Percentiles rank a stretch among this genome's conserved stretches.
These are phyloP conservation scores for Aurelia aurita DNA, from an alignment of 30 jellyfish, hydroid and myxozoan genomes.

Conservation along the genomic window DNA sequence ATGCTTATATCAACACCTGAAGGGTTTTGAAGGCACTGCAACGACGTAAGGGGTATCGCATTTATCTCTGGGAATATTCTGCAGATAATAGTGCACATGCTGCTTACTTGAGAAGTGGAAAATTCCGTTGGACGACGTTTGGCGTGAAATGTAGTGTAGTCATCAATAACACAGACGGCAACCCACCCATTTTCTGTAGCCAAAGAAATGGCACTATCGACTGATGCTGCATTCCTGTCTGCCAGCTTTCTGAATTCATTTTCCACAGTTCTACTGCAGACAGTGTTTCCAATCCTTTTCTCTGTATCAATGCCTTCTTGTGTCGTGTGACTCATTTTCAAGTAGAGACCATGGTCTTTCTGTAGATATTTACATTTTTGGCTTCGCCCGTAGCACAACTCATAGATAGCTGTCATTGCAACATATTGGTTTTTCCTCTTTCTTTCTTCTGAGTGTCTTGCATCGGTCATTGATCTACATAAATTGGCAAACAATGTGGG, in stretches of 20 bases:
- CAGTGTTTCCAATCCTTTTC: slow-evolving; percentile 26
- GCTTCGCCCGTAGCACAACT: not conserved
- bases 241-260: slow-evolving; percentile 27
- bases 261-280: slow-evolving; percentile 46
- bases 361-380: slow-evolving; percentile 12
- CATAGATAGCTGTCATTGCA: not conserved
- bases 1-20: not conserved
- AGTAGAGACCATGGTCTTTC: slow-evolving; percentile 17
- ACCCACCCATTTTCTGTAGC: slow-evolving; percentile 26
- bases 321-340: slow-evolving; percentile 38
- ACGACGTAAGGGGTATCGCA: not conserved
- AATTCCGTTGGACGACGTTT: not conserved
- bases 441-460: too few species aligned
- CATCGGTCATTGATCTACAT: not conserved
- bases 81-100: not conserved
- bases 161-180: slow-evolving; percentile 23
- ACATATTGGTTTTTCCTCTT: too few species aligned
- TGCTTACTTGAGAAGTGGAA: not conserved
- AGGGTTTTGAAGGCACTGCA: not conserved
- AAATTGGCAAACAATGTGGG: not conserved
- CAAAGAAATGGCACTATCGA: slow-evolving; percentile 20
- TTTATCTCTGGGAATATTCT: not conserved
- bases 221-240: slow-evolving; percentile 17
- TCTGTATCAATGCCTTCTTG: too few species aligned
- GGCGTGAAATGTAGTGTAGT: slow-evolving; percentile 40